Base-by-base conservation (phyloP, 2,888 invertebrate species). In the Gandaritis pyraliata region DNA sequence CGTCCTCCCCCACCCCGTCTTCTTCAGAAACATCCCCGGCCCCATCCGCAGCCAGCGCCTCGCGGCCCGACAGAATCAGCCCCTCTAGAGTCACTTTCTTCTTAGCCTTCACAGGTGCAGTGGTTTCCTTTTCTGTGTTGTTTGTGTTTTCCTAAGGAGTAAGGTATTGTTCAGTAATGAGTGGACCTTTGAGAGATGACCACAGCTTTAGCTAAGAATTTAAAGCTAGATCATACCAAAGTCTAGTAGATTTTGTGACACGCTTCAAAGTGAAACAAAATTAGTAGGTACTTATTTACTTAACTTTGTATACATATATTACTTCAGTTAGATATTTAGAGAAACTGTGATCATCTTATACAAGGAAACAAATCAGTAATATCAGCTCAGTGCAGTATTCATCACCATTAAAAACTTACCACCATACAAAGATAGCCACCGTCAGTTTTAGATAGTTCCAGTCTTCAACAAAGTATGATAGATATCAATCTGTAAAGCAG, bases 1-100 rank as follows among this genome's bases (percentile, higher is more conserved):
- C 83, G 64, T 80, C 83, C 13, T 90, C 93, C 85, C 66, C 94
- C 93, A 72, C 80, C 49, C 62, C 94, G 13, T 72, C 79, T 43
- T 95, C 96, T 43, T 95, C 95, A 0, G 74, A 94, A 84, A 82
- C 92, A 93, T 77, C 95, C 91, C 81, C 96, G 91, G 75, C 94
- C 91, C 94, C 94, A 48, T 95, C 96, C 1, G 96, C 96, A 65
- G 96, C 95, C n/a, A 97, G 86, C 3, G 97, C 97, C 77, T 96
- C 97, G 56, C 96, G 93, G 18, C 97, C 97, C 75, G 95, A 95
- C 50, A 97, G 88, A 68, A 97, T 95, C 70, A 94, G 79, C 61
- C 93, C 92, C 68, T 92, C 93, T 15, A 94, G 92, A 1, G 87
- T 82, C 16, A 85, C 75, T 75, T 87, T 90, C 80, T 89, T 90